A percentile compares a stretch with the other conserved stretches of the same genome.
phyloP scores from a whole-genome alignment of 2,113 vertebrate genomes.

The Phyllostomus discolor region DNA sequence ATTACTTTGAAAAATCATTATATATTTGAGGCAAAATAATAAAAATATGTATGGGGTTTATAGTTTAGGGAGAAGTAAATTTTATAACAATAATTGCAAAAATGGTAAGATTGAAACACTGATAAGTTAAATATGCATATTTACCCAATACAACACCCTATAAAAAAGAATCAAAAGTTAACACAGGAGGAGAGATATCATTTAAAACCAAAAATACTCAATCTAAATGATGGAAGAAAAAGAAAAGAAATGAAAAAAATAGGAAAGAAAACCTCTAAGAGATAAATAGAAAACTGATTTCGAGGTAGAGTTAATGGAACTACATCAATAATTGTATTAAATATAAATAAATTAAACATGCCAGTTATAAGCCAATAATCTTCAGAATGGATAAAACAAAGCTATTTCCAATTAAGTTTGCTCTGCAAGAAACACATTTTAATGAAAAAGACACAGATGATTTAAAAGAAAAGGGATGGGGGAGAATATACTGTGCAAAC shows the following conservation, averaged over 20 bases:
- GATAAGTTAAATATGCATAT: neutral
- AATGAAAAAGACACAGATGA: neutral
- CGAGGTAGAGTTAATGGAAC: neutral
- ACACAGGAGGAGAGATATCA: neutral
- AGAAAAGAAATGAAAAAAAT: neutral
- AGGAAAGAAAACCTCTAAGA: neutral
- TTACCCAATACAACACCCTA: neutral
- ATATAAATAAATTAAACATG: neutral
- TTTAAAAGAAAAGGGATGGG: neutral
- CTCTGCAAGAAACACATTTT: neutral
- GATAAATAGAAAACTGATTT: neutral
- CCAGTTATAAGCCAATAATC: neutral
- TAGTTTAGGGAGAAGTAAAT: neutral
- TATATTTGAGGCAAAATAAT: neutral
- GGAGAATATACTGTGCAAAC: neutral
- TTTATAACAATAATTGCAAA: neutral
- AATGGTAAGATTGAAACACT: neutral
- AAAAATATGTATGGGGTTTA: neutral
- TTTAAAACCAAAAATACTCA: neutral
- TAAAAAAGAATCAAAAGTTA: neutral
- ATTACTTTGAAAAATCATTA: neutral
- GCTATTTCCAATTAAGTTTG: neutral
- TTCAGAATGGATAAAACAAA: neutral
- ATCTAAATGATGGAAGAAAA: neutral
- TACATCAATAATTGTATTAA: neutral